phyloP scores from a whole-genome alignment of 2,113 vertebrate species.

The Calypte anna region DNA sequence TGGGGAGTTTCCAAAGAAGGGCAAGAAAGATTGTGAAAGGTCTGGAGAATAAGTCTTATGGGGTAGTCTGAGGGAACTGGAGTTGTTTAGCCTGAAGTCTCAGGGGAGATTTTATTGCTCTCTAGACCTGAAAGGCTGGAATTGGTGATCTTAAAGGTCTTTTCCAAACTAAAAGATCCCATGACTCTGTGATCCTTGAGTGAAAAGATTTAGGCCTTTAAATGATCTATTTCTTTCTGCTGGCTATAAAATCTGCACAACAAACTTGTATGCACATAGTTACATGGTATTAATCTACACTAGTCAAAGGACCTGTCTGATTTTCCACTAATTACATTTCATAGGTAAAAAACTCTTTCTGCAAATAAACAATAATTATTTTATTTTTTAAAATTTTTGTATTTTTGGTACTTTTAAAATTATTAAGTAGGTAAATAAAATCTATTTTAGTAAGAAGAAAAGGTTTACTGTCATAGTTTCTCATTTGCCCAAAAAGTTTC shows the following conservation, averaged over 20 bases:
- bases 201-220: neutral
- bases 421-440: neutral
- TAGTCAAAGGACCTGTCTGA: neutral
- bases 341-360: neutral
- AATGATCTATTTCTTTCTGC: neutral
- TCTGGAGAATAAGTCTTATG: neutral
- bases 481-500: neutral
- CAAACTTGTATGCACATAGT: neutral
- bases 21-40: neutral
- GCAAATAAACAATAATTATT: fast-evolving
- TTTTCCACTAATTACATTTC: neutral
- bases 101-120: neutral
- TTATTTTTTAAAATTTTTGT: neutral
- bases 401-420: fast-evolving
- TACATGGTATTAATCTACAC: neutral
- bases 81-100: neutral
- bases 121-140: neutral
- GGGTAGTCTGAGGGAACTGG: neutral
- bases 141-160: neutral
- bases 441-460: neutral
- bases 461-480: neutral
- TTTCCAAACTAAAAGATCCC: neutral
- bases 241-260: neutral
- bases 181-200: neutral
- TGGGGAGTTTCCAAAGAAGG: neutral